Base-by-base conservation (phyloP, 1,140 invertebrate species). In the Bactericera cockerelli region DNA sequence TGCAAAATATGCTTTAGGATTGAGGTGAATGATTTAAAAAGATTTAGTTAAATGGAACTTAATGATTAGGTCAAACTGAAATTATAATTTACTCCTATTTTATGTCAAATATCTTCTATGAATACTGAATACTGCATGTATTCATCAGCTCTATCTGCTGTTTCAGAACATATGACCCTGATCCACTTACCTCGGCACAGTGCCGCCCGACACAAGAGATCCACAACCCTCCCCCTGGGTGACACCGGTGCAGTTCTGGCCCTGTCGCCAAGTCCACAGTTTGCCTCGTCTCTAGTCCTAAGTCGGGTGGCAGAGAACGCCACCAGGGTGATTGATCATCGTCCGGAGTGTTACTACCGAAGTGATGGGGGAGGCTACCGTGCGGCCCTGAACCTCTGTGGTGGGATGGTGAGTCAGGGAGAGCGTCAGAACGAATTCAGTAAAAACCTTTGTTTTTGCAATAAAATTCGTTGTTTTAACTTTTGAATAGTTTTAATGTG, bases 301-400 rank as follows among this genome's bases (percentile, higher is more conserved):
- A 16, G 60, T 22, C 13, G 58, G 63, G 11, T 22, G 56, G 56
- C 25, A 6, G 42, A 63, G 4, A 62, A 64, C 26, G n/a, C 13
- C 24, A 55, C 49, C 26, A 60, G 61, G n/a, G 42, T 55, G 10
- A 36, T 66, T 8, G 22, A 57, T 3, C 38, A 36, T 2, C 25
- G 49, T 10, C 60, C 56, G 0, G 58, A 63, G 25, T 68, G 67
- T 59, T 66, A 63, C 56, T 68, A 60, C 55, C 58, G 38, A 25
- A 63, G 63, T 57, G 28, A 60, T 14, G 33, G 42, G 26, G 38
- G 58, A 16, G 61, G 59, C 4, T 49, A 63, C 26, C 55, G 58
- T 53, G 67, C 67, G 14, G 66, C 67, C 0, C 56, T 68, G 2
- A 62, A 61, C 56, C 25, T 65, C 26, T 68, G 67, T 49, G 61